Evolutionary conservation across 2,797 vertebrate genomes (phyloP), one percentile per base, ranked within the genome.

Genomic region (Xenentodon cancila): DNA sequence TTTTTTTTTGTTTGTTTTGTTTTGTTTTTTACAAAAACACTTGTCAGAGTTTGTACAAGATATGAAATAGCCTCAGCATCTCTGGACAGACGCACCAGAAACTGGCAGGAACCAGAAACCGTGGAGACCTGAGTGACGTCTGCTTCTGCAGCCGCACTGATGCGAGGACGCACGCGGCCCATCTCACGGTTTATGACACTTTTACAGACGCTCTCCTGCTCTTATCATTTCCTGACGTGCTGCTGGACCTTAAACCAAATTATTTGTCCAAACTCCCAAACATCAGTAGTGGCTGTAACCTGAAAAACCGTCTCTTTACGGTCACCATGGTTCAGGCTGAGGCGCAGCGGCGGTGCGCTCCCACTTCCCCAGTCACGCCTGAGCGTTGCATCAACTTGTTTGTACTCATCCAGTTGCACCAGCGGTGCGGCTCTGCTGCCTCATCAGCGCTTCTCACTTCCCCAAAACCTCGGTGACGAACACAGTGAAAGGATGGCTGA

Each of bases 361-460:
- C 82, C 71, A 87, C 89, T 91, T 90, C 89, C 90, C 65, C 75
- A 77, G 85, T 84, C 79, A 71, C 65, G 72, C 79, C 79, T 73
- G 21, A 85, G 46, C 74, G 74, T 90, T 82, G 83, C 89, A 89
- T 77, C 88, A 92, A 88, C 90, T 81, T 89, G 84, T 89, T 91
- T 83, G 91, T 89, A 81, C 77, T 86, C 79, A 79, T 69, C 44
- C 37, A 51, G 74, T 87, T 89, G 86, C 81, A 77, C 73, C 75
- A 81, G 77, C 18, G 60, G 80, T 49, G 64, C 78, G 72, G 19
- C 77, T 80, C 81, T 85, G 90, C 61, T 73, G 86, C 82, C 85
- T 71, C 88, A 79, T 93, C 92, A 94, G 93, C 93, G 92, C 53
- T 86, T 84, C 78, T 90, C 86, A 79, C 90, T 94, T 94, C 92